phyloP scores from a whole-genome alignment of 2,888 invertebrate species.

The Liposcelis brunnea region DNA sequence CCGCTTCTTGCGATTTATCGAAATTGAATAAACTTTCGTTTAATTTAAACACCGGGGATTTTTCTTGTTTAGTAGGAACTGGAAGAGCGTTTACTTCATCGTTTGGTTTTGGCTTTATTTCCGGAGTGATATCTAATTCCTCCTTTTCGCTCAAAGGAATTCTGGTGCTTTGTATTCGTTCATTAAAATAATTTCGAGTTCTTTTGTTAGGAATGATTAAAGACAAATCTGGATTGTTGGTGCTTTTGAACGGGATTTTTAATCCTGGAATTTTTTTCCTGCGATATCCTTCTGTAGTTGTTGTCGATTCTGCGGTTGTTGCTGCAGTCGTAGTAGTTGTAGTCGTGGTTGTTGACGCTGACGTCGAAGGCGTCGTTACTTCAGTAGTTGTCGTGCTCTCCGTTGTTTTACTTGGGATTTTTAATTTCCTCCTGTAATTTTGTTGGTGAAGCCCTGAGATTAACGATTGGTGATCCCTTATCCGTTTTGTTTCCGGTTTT shows the following conservation, averaged over 20 bases:
- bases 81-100: no score
- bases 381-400: no score
- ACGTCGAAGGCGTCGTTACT: neutral
- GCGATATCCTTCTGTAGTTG: neutral
- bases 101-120: no score
- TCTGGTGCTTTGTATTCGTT: no score
- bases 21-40: no score
- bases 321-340: neutral
- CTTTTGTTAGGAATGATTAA: neutral
- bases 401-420: no score
- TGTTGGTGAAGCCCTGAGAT: neutral
- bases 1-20: no score
- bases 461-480: neutral
- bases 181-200: neutral
- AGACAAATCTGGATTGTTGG: slow-evolving; percentile 3
- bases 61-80: no score
- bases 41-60: no score
- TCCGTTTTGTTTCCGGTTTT: no score
- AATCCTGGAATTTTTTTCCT: neutral
- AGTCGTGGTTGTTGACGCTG: neutral
- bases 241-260: neutral
- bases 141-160: no score
- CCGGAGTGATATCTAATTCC: no score
- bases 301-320: neutral
- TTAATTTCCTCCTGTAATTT: neutral